Conservation (phyloP, 2,888 invertebrate species). For the Capitulum mitella region DNA sequence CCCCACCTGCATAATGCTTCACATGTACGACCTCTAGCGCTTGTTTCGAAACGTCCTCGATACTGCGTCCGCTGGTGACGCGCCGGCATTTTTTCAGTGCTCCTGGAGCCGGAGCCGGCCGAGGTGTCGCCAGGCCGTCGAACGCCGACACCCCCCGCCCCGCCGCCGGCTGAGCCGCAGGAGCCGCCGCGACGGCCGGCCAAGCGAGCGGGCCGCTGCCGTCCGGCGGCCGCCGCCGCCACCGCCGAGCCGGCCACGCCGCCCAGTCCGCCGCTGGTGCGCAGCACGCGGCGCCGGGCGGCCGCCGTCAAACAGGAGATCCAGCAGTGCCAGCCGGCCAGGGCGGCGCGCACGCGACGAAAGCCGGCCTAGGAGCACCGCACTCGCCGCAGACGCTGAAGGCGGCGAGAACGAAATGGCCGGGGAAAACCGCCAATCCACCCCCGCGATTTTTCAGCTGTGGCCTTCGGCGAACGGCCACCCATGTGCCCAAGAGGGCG, state of each 20-base stretch:
- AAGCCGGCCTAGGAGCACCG: neutral
- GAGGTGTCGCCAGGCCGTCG: neutral
- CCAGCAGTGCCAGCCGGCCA: neutral
- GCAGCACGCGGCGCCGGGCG: conserved; percentile 16
- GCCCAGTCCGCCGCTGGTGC: conserved; percentile 6
- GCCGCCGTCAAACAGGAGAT: neutral
- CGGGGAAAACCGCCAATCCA: no score
- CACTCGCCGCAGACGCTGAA: no score
- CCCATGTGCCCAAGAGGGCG: no score
- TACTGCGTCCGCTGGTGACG: no score
- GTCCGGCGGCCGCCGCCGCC: neutral
- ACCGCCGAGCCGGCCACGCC: neutral
- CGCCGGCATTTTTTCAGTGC: no score
- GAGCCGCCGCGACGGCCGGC: neutral
- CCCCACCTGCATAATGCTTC: no score
- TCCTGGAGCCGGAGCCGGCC: neutral
- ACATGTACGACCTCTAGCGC: no score
- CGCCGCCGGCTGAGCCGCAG: neutral
- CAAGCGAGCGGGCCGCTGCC: neutral
- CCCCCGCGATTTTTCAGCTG: no score
- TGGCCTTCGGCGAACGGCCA: no score
- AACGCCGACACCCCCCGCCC: neutral
- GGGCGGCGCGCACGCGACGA: neutral
- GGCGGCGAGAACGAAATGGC: no score
- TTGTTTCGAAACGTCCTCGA: no score